Base-by-base conservation (phyloP, 2,888 invertebrate species). In the Stratiomys singularior region DNA sequence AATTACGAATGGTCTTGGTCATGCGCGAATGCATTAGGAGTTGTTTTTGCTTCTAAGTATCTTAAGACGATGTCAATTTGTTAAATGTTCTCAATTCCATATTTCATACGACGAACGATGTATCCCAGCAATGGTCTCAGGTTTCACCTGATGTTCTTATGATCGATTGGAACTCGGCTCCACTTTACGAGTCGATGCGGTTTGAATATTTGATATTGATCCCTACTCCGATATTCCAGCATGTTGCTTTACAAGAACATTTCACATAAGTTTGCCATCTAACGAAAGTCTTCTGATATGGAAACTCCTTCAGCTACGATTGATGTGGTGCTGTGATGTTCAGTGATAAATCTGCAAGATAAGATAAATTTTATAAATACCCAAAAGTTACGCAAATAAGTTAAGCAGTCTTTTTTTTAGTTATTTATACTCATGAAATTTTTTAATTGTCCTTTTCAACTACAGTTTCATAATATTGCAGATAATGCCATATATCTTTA, bases 111-210 rank as follows among this genome's bases (percentile, higher is more conserved):
- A 52, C 4, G 15, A 13, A 52, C 52, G 15, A n/a, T 9, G 52
- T 9, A 9, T 37, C 7, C 52, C 52, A n/a, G 52, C 13, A 13
- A 44, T 9, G 11, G 18, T 23, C 25, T 21, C 27, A 47, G 15
- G 56, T 74, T 74, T 74, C 74, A 74, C 44, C 60, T 74, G 60
- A 74, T 37, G 11, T 58, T 60, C 44, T 60, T 74, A 13, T n/a
- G 21, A n/a, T 23, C 18, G 9, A 11, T 46, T 25, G 25, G 4
- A 23, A 0, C 9, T 23, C 44, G 1, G 1, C 21, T 47, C 1
- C 13, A 46, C 1, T 47, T 69, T 46, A 11, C 15, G n/a, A 4
- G 2, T 9, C 15, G 25, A 23, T 15, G n/a, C 30, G 64, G 15
- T 30, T 18, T 64, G 3, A 21, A 69, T 15, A 44, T 74, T 5